phyloP scores from a whole-genome alignment of 2,113 vertebrate species.

The Tinamus guttatus region DNA sequence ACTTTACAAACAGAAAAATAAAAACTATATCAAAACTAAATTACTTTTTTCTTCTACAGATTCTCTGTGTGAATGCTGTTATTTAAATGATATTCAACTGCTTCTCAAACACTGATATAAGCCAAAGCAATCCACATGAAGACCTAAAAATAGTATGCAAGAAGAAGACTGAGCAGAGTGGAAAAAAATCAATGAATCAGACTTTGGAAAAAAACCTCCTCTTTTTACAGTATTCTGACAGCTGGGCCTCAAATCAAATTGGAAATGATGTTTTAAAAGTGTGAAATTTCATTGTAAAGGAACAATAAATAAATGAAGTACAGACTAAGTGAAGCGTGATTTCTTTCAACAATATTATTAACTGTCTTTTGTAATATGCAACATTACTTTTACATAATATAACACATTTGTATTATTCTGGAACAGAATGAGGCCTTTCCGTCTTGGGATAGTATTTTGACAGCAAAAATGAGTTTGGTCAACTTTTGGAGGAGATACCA shows the following conservation, averaged over 20 bases:
- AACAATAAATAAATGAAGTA: background rate
- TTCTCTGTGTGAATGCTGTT: background rate
- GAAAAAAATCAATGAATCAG: background rate
- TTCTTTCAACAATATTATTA: background rate
- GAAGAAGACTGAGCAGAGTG: background rate
- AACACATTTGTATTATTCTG: background rate
- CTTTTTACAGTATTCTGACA: background rate
- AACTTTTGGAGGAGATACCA: background rate
- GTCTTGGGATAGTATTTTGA: background rate
- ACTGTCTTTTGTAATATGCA: background rate
- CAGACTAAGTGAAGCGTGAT: background rate
- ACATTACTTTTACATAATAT: background rate
- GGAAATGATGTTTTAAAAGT: background rate
- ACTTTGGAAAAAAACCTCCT: background rate
- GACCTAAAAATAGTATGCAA: background rate
- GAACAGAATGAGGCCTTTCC: background rate
- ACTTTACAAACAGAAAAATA: background rate
- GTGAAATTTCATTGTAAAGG: background rate
- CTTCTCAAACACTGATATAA: background rate
- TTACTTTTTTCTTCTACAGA: background rate
- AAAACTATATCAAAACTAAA: background rate
- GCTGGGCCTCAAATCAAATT: background rate
- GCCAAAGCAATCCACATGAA: background rate
- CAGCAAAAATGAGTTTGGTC: background rate
- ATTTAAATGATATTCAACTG: background rate